Base-by-base conservation (phyloP, 2,888 invertebrate genomes). In the Drosophila ustulata region DNA sequence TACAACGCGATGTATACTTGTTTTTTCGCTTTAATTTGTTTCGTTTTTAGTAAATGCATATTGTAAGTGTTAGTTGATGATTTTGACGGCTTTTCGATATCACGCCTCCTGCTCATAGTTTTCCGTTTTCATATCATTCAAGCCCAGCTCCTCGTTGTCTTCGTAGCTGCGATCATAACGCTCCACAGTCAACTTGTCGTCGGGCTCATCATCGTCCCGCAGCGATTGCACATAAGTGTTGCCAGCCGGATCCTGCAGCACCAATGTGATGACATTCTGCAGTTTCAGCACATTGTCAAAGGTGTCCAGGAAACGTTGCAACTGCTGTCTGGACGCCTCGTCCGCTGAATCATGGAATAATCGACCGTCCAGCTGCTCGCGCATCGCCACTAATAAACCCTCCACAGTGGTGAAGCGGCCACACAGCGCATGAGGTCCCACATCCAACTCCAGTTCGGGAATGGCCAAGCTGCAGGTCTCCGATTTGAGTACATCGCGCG, bases 361-460 rank as follows among this genome's bases (percentile, higher is more conserved):
- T 0, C 95, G 94, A 43, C 96, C 94, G 3, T 93, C 92, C 28
- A 98, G 92, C 91, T 98, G 96, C 0, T 96, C 96, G 75, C 94
- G 95, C 28, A 98, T 95, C 18, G 97, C 96, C 1, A 92, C 88
- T 41, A 98, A 91, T 18, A 98, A 92, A 0, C 99, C 99, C 93
- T 99, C 99, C 0, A 99, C 94, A 0, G 99, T 99, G 0, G 98
- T 97, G 92, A 99, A 99, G 56, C 98, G 94, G 0, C 99, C 98
- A 4, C 97, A 96, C 23, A 99, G 93, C 3, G 98, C 96, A 5
- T 95, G 94, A 0, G 97, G 94, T 0, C 98, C 97, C 65, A 97
- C 96, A 87, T 97, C 96, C 78, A 99, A 93, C 1, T 98, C 97
- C 58, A 99, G 90, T 92, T 99, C 98, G 0, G 99, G 99, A 80